These are phyloP conservation scores for Datnioides undecimradiatus DNA, from an alignment of 2,113 vertebrate species.

Conservation along the genomic window DNA sequence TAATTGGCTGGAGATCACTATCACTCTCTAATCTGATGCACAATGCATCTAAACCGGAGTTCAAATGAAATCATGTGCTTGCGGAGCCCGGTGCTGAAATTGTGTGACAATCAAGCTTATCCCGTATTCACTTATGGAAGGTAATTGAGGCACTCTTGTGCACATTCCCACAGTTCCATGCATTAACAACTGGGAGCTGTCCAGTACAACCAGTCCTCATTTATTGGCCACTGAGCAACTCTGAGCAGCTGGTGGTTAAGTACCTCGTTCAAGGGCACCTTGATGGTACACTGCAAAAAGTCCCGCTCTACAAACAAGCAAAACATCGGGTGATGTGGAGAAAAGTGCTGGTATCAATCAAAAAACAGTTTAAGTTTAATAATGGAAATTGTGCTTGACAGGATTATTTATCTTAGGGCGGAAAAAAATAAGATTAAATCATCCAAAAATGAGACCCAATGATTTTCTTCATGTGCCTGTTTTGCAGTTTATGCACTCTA, in stretches of 20 bases:
- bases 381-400: background rate
- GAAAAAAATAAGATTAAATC: background rate
- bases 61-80: conserved; percentile 17
- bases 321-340: background rate
- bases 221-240: conserved; percentile 49
- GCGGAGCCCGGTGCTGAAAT: conserved; percentile 25
- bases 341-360: background rate
- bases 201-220: conserved; percentile 27
- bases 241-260: conserved; percentile 66
- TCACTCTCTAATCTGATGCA: conserved; percentile 60
- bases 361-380: background rate
- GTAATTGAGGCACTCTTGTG: conserved; percentile 15
- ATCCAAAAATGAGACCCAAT: background rate
- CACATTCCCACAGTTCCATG: conserved; percentile 43
- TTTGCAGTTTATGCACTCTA: background rate
- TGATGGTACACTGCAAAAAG: conserved; percentile 38
- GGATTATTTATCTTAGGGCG: background rate
- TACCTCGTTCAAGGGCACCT: conserved; percentile 64
- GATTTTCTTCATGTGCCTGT: background rate
- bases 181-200: conserved; percentile 39
- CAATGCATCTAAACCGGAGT: conserved; percentile 38
- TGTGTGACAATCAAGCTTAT: conserved; percentile 37
- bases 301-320: background rate
- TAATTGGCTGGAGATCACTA: conserved; percentile 73
- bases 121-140: conserved; percentile 32